Base-by-base conservation (phyloP, 2,888 invertebrate species). In the Ernsta delagoae region DNA sequence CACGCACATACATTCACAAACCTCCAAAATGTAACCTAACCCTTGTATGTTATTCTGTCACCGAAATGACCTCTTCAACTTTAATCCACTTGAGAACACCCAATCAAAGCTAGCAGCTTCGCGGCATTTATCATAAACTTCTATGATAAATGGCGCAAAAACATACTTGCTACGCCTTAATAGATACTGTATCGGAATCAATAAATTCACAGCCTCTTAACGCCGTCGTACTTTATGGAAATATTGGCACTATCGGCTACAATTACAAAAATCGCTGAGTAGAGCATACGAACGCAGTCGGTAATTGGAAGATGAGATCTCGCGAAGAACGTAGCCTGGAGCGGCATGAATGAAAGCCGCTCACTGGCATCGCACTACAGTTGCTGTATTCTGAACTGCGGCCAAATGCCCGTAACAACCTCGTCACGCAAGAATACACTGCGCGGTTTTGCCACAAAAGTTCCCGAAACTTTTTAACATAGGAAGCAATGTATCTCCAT, bases 181-280 rank as follows among this genome's bases (percentile, higher is more conserved):
- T 68, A 61, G 53, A 67, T 34, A 36, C 45, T 24, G 48, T 16
- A 62, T 56, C 60, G 62, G 57, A 48, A 68, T 50, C 68, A 43
- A 69, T 69, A 69, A 69, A 69, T 69, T 59, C 41, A 50, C 62
- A 41, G 62, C 59, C 63, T 54, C 68, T 67, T 68, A 63, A 63
- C 60, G 59, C 68, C 45, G 36, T 68, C 48, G 31, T 50, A 63
- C 68, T 73, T 71, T 71, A 73, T 73, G 75, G 73, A 77, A 75
- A 76, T 77, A 78, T 80, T 79, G 77, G 75, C 78, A 80, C 77
- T 81, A 83, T 85, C 85, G 78, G 81, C 80, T 86, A 89, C 88
- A 87, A 88, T 88, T 86, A 86, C 88, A 89, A 87, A 87, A 90
- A 88, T 87, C 85, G 84, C 84, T 78, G 80, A 80, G 80, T 82